Base-by-base conservation (phyloP, 2,888 invertebrate genomes). In the Microctonus aethiopoides region DNA sequence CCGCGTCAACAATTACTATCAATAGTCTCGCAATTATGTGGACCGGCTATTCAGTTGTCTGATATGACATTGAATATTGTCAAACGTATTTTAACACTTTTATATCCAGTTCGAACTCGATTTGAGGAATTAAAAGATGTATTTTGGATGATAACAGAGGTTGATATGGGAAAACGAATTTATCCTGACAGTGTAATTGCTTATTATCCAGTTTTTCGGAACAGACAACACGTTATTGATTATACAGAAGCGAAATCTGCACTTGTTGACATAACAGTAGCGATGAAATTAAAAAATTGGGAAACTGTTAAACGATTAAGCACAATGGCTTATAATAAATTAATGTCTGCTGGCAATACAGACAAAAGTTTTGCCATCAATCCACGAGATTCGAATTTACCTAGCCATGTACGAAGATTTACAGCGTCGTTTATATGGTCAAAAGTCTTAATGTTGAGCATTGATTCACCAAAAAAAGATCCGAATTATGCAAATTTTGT, bases 391-490 rank as follows among this genome's bases (percentile, higher is more conserved):
- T 76, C 66, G 24, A 62, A 0, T 0, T 62, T 86, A 29, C 86
- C 86, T 13, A 54, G 67, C 5, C 82, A 86, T 60, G 71, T 86
- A 0, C 72, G 70, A 26, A 77, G 74, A 22, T 86, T 82, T 68
- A 74, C 75, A 16, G 77, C 80, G 5, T 77, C 76, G 36, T 80
- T 82, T 57, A 22, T 72, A 0, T 86, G 84, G 84, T 68, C 78
- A 0, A 86, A 85, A 78, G 75, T 83, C 56, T 67, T 86, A n/a
- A 79, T 75, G 52, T 76, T 68, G n/a, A 81, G 80, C 29, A 64
- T 86, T n/a, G 79, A 81, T 2, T 79, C 81, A 11, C 84, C 84
- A 62, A 86, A 85, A 72, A 86, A 83, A 59, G 13, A 59, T 10
- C 46, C 46, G 3, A 1, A 46, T 6, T 46, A 46, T 7, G 16